Percentiles rank a stretch among this genome's conserved stretches.
Evolutionary conservation across 2,888 invertebrate genomes (phyloP).

Genomic region (Scrobipalpa costella): DNA sequence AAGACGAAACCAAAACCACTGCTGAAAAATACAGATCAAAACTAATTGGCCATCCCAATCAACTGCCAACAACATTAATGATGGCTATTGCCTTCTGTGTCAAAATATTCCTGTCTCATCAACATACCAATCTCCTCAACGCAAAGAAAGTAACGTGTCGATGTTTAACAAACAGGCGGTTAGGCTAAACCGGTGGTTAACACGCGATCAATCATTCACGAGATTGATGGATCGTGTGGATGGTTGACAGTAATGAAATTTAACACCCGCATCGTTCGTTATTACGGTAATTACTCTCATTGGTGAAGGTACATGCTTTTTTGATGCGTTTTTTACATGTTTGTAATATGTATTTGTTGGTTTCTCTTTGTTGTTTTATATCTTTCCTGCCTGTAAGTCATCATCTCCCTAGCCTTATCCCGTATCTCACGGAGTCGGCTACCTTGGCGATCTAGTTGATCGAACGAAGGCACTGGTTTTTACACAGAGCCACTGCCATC

Average conservation of each 20-base stretch:
- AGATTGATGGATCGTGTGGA: constrained; percentile 64
- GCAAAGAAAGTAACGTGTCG: constrained; percentile 33
- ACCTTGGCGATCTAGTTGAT: too few relatives aligned
- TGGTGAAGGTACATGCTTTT: background rate
- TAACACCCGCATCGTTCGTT: constrained; percentile 66
- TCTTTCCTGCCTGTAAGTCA: too few relatives aligned
- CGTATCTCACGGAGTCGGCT: too few relatives aligned
- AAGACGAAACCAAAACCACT: too few relatives aligned
- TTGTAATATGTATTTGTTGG: background rate
- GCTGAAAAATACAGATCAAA: too few relatives aligned
- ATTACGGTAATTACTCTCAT: constrained; percentile 46
- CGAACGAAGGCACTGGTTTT: too few relatives aligned
- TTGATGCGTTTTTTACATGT: background rate
- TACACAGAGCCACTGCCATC: too few relatives aligned
- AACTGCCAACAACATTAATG: too few relatives aligned
- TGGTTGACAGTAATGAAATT: constrained; percentile 67
- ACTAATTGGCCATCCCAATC: too few relatives aligned
- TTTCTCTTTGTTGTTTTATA: too few relatives aligned
- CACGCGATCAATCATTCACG: constrained; percentile 61
- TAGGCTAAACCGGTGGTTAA: constrained; percentile 35
- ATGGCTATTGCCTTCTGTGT: too few relatives aligned
- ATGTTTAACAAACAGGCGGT: constrained; percentile 44
- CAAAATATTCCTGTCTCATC: background rate
- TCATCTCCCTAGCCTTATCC: too few relatives aligned
- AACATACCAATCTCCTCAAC: constrained; percentile 7